These are phyloP conservation scores for Cuculus canorus DNA, from an alignment of 2,797 vertebrate species.

Conservation along the genomic window DNA sequence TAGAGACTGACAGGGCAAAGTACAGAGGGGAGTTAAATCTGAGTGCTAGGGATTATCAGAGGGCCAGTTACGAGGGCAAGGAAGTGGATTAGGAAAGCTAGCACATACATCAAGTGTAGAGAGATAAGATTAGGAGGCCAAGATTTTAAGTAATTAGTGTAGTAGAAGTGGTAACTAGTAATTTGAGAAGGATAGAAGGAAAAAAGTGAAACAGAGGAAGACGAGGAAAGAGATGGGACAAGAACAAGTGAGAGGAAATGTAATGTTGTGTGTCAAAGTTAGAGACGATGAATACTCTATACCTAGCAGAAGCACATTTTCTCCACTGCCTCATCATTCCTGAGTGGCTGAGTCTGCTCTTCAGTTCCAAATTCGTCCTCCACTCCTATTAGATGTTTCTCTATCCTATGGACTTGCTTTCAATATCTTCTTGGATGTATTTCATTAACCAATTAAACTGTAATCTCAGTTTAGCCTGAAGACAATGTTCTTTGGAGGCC, in stretches of 20 bases:
- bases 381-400: background rate
- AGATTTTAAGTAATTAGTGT: background rate
- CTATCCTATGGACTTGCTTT: background rate
- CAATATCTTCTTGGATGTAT: background rate
- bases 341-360: background rate
- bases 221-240: background rate
- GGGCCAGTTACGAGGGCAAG: background rate
- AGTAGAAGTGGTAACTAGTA: background rate
- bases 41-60: background rate
- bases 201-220: background rate
- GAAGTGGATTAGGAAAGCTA: background rate
- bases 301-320: background rate
- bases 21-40: background rate
- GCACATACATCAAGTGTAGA: background rate
- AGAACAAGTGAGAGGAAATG: background rate
- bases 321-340: background rate
- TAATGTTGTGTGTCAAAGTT: background rate
- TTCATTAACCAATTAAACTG: background rate
- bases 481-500: background rate
- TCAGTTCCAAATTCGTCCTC: background rate
- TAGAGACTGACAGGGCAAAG: background rate
- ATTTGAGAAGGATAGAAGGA: background rate
- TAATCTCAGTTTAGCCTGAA: background rate
- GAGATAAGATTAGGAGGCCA: background rate
- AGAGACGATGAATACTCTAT: background rate